phyloP scores from a whole-genome alignment of 1,140 invertebrate genomes.

The Chionoecetes opilio region DNA sequence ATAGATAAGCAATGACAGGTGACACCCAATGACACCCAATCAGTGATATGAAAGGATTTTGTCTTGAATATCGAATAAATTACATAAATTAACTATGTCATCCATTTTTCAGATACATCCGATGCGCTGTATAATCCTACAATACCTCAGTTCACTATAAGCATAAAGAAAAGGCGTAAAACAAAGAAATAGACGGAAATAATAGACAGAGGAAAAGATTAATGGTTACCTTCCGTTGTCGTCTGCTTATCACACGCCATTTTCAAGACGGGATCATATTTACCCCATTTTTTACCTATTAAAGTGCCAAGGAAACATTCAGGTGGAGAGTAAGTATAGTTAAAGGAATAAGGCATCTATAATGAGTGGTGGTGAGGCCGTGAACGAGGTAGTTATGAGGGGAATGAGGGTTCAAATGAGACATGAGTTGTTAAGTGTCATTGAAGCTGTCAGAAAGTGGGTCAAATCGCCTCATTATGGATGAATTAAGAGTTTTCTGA shows the following conservation, averaged over 20 bases:
- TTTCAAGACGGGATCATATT: not conserved
- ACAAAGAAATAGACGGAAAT: not conserved
- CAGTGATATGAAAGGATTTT: no score
- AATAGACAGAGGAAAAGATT: not conserved
- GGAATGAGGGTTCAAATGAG: no score
- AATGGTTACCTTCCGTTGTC: not conserved
- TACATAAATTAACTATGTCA: no score
- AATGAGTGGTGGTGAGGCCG: not conserved
- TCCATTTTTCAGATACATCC: no score
- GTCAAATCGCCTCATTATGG: not conserved
- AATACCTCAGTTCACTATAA: no score
- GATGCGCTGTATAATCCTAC: no score
- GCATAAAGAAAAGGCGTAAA: not conserved
- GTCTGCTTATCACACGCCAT: not conserved
- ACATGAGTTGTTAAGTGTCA: no score
- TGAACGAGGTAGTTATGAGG: not conserved
- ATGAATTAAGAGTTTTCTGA: not conserved
- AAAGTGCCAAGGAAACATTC: slow-evolving; percentile 47
- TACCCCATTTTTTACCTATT: not conserved
- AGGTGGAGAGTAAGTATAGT: slow-evolving; percentile 66
- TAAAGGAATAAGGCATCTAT: not conserved
- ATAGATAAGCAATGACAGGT: no score
- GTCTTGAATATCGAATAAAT: no score
- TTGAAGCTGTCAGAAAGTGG: not conserved
- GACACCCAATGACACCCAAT: no score